Conservation (phyloP, 2,797 vertebrate species). For the Capromys pilorides region DNA sequence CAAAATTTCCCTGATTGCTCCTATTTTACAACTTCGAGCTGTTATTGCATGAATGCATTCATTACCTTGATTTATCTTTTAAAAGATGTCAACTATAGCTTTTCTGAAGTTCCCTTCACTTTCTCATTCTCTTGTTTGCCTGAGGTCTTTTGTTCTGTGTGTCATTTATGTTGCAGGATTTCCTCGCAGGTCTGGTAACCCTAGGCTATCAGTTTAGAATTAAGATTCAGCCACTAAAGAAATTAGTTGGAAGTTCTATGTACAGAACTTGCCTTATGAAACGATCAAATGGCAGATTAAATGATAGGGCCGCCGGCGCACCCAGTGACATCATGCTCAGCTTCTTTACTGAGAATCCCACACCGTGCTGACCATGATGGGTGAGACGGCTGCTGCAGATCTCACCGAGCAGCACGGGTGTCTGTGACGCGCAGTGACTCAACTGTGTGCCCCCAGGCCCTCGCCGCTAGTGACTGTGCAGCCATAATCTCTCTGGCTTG, state of each 20-base stretch:
- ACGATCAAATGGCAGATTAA: not conserved
- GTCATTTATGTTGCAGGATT: slow-evolving; percentile 19
- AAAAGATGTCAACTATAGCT: not conserved
- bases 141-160: not conserved
- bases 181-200: slow-evolving; percentile 14
- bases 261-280: slow-evolving; percentile 6
- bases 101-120: not conserved
- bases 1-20: not conserved
- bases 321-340: not conserved
- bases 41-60: slow-evolving; percentile 12
- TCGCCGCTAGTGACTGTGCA: not conserved
- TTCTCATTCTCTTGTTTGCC: not conserved
- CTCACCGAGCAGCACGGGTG: not conserved
- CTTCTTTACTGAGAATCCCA: not conserved
- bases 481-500: not conserved
- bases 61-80: slow-evolving; percentile 4
- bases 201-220: not conserved
- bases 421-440: not conserved
- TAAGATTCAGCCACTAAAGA: slow-evolving; percentile 18
- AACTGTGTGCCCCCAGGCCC: not conserved
- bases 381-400: not conserved
- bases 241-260: not conserved
- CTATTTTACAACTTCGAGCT: slow-evolving; percentile 9
- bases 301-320: not conserved
- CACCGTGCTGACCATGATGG: not conserved